These are phyloP conservation scores for Steinernema carpocapsae DNA, from an alignment of 2,888 invertebrate genomes.

Conservation along the genomic window DNA sequence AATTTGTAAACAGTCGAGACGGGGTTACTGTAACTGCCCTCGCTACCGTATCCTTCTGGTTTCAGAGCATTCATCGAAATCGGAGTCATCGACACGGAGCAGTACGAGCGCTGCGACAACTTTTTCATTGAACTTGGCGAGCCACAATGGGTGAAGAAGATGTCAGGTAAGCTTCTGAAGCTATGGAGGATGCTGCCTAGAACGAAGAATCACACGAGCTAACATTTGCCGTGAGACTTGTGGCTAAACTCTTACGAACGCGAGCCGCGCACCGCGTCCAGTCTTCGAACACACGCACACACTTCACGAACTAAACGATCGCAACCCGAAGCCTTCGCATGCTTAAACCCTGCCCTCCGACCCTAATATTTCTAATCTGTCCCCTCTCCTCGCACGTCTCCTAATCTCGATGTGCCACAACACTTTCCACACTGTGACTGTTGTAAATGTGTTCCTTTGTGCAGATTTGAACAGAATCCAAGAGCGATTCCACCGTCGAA, in stretches of 20 bases:
- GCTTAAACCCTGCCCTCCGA: neutral
- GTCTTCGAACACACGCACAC: neutral
- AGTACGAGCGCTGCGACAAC: slow-evolving; percentile 92
- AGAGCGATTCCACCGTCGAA: slow-evolving; percentile 67
- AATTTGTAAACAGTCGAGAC: too few relatives aligned
- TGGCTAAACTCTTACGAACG: slow-evolving; percentile 27
- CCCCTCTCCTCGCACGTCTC: slow-evolving; percentile 17
- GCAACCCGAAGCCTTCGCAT: slow-evolving; percentile 1
- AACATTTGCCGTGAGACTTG: slow-evolving; percentile 29
- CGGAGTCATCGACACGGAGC: slow-evolving; percentile 91
- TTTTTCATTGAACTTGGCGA: slow-evolving; percentile 90
- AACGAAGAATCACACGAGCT: neutral
- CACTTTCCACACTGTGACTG: slow-evolving; percentile 7
- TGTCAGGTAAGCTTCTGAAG: slow-evolving; percentile 62
- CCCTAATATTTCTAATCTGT: too few relatives aligned
- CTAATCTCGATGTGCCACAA: slow-evolving; percentile 13
- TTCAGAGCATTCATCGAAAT: slow-evolving; percentile 85
- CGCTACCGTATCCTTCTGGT: slow-evolving; percentile 13
- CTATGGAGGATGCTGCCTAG: too few relatives aligned
- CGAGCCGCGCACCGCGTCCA: slow-evolving; percentile 1
- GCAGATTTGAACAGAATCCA: slow-evolving; percentile 68
- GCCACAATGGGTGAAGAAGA: slow-evolving; percentile 76
- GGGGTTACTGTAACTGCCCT: too few relatives aligned
- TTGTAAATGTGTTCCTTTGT: slow-evolving; percentile 37
- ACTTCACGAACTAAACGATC: neutral